These are phyloP conservation scores for Enteromius radiatus DNA, from an alignment of 2,797 vertebrate species.

Conservation along the genomic window DNA sequence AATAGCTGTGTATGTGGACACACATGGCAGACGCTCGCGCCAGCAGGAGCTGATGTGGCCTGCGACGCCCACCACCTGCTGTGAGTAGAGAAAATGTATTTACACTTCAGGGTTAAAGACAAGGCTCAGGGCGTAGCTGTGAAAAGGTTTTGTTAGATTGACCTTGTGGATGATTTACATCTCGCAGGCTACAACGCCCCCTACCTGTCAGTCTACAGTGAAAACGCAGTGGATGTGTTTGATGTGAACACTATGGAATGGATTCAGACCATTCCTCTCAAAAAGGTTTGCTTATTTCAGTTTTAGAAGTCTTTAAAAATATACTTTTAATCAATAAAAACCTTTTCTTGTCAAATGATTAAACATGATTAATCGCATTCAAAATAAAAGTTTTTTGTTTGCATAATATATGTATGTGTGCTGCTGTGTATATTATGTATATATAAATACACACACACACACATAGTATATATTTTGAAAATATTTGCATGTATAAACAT, in stretches of 20 bases:
- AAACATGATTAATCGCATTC: no score
- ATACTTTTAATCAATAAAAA: neutral
- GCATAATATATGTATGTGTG: no score
- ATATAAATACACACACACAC: no score
- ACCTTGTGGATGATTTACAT: constrained; percentile 2
- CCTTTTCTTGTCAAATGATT: neutral
- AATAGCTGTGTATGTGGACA: constrained; percentile 96
- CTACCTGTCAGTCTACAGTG: constrained; percentile 97
- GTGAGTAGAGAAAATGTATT: constrained; percentile 79
- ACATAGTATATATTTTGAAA: no score
- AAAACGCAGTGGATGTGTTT: constrained; percentile 95
- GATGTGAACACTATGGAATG: constrained; percentile 99
- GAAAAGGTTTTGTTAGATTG: constrained; percentile 7
- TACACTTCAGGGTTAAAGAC: neutral
- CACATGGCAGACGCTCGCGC: constrained; percentile 94
- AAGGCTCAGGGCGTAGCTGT: neutral
- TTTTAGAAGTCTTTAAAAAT: neutral
- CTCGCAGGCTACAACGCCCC: constrained; percentile 94
- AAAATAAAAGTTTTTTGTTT: no score
- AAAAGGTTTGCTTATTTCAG: constrained; percentile 82
- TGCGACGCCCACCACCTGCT: constrained; percentile 87
- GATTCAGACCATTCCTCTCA: constrained; percentile 97
- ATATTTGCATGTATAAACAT: no score
- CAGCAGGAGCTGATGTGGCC: constrained; percentile 99
- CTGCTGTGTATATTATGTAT: no score